These are phyloP conservation scores for Amphibalanus amphitrite DNA, from an alignment of 1,140 invertebrate species.

Conservation along the genomic window DNA sequence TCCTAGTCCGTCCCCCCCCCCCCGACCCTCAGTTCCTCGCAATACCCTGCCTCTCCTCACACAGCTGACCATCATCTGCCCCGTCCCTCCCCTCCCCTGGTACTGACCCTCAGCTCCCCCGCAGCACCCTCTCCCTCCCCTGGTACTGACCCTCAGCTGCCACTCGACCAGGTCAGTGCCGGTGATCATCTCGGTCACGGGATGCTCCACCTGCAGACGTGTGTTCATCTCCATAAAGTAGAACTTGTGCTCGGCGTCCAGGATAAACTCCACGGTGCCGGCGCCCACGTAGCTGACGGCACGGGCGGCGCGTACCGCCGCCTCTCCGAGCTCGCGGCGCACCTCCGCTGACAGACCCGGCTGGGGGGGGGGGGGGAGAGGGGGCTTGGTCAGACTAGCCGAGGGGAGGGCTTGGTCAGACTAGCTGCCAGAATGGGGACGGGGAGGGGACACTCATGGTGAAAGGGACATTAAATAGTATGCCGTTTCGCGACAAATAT, in stretches of 20 bases:
- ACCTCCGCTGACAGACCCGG: conserved; percentile 61
- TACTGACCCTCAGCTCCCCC: no score
- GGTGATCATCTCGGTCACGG: conserved; percentile 95
- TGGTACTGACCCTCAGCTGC: conserved; percentile 48
- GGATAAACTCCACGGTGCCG: conserved; percentile 89
- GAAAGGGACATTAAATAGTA: no score
- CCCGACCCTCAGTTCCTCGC: no score
- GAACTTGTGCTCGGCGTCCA: conserved; percentile 66
- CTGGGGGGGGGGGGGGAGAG: conserved; percentile 31
- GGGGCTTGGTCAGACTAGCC: no score
- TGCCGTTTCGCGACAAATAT: no score
- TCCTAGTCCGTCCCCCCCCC: no score
- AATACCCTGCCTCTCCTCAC: no score
- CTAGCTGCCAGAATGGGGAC: no score
- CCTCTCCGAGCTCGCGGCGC: conserved; percentile 57
- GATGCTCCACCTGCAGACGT: conserved; percentile 84
- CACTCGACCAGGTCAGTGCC: conserved; percentile 81
- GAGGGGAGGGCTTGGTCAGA: neutral
- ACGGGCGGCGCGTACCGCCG: conserved; percentile 74
- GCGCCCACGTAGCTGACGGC: conserved; percentile 91
- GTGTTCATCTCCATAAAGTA: conserved; percentile 99
- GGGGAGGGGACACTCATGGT: no score
- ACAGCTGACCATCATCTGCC: no score
- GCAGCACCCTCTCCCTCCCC: neutral
- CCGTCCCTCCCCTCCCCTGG: no score